Evolutionary conservation across 1,140 invertebrate genomes (phyloP).

Genomic region (Patella vulgata): DNA sequence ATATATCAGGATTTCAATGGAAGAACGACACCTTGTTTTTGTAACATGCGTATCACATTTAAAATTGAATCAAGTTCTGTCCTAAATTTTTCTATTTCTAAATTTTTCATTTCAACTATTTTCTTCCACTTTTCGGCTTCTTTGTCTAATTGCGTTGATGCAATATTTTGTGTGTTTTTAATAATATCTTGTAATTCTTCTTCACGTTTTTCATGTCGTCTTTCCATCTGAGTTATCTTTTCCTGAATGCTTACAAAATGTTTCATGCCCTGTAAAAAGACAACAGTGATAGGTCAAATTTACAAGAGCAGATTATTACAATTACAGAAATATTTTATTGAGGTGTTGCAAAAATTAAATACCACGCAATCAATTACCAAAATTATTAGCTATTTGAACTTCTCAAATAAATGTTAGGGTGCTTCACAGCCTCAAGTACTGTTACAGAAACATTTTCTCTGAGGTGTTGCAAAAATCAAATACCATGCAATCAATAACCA

Average conservation of each 20-base stretch:
- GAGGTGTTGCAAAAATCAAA: too few species aligned
- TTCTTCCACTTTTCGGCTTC: slow-evolving; percentile 59
- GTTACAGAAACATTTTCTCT: too few species aligned
- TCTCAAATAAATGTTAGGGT: too few species aligned
- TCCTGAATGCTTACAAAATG: slow-evolving; percentile 61
- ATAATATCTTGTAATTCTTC: slow-evolving; percentile 57
- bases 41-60: slow-evolving; percentile 59
- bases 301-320: too few species aligned
- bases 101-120: slow-evolving; percentile 60
- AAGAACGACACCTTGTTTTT: slow-evolving; percentile 58
- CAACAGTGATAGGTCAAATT: neutral
- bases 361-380: neutral
- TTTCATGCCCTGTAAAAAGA: slow-evolving; percentile 58
- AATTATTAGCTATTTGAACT: too few species aligned
- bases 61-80: slow-evolving; percentile 63
- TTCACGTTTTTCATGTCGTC: slow-evolving; percentile 54
- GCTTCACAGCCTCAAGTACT: too few species aligned
- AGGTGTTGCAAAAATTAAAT: neutral
- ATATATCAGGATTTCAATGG: slow-evolving; percentile 21
- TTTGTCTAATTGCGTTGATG: slow-evolving; percentile 43
- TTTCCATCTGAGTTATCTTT: slow-evolving; percentile 58
- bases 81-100: slow-evolving; percentile 61
- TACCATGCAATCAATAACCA: too few species aligned
- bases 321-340: neutral
- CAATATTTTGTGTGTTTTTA: slow-evolving; percentile 42